phyloP scores from a whole-genome alignment of 2,888 invertebrate genomes.

The Trisateles emortualis region DNA sequence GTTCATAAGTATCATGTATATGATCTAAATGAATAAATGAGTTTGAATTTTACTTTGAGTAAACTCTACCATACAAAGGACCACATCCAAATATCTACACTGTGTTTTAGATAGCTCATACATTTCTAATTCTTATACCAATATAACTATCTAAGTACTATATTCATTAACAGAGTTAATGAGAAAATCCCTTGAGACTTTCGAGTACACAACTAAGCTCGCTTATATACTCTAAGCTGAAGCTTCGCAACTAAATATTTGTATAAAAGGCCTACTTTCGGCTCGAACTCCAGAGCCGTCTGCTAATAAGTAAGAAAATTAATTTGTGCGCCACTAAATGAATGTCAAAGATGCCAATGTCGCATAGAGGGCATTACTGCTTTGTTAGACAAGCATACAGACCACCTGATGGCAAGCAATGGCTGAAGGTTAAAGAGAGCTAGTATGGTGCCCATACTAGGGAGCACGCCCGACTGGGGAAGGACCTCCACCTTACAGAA shows the following conservation, averaged over 20 bases:
- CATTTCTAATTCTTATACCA: background rate
- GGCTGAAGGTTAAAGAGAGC: too few species aligned
- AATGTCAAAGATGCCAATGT: background rate
- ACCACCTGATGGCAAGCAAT: too few species aligned
- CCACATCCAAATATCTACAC: too few species aligned
- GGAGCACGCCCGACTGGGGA: too few species aligned
- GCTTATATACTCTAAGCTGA: background rate
- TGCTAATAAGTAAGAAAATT: conserved; percentile 30
- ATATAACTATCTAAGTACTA: background rate
- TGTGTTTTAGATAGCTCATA: background rate
- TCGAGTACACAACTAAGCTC: background rate
- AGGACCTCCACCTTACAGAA: too few species aligned
- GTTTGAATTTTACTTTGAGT: too few species aligned
- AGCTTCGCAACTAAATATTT: conserved; percentile 21
- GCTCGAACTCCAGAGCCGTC: background rate
- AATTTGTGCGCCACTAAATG: conserved; percentile 19
- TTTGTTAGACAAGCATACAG: background rate
- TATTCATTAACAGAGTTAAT: conserved; percentile 29
- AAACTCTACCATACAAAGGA: too few species aligned
- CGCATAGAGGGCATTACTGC: background rate
- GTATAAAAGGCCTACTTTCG: conserved; percentile 26
- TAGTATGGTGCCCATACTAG: too few species aligned
- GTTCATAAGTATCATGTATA: too few species aligned
- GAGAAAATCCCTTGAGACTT: conserved; percentile 24
- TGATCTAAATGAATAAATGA: too few species aligned